Percentiles rank a stretch among this genome's conserved stretches.
Conservation (phyloP, 1,140 invertebrate genomes). For the Rhizoglyphus robini region DNA sequence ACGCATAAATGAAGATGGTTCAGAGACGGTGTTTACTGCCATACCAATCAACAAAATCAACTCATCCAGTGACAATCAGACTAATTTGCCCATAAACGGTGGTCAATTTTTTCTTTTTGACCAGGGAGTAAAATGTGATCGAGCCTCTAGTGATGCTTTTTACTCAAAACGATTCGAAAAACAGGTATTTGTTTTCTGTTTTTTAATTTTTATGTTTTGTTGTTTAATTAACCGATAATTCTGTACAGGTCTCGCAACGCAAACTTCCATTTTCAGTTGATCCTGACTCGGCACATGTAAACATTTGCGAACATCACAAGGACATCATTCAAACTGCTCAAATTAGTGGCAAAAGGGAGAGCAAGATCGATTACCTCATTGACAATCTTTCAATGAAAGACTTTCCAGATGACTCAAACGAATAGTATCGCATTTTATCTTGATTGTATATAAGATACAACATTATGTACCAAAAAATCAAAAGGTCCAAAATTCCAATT, state of each 20-base stretch:
- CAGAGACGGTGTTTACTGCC: too few species aligned
- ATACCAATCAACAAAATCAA: too few species aligned
- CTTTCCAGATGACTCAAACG: constrained; percentile 7
- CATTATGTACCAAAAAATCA: too few species aligned
- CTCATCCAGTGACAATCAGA: background rate
- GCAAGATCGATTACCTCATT: constrained; percentile 78
- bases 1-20: too few species aligned
- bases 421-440: too few species aligned
- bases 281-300: constrained; percentile 70
- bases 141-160: constrained; percentile 81
- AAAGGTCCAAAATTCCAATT: too few species aligned
- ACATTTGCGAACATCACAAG: constrained; percentile 94
- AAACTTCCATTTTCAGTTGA: constrained; percentile 77
- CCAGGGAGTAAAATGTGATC: constrained; percentile 65
- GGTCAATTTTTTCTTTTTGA: constrained; percentile 77
- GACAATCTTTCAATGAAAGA: constrained; percentile 52
- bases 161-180: constrained; percentile 94
- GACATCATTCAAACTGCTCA: constrained; percentile 76
- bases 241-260: constrained; percentile 54
- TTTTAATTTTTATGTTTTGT: background rate
- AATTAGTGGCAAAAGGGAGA: constrained; percentile 44
- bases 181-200: constrained; percentile 35
- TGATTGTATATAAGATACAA: too few species aligned
- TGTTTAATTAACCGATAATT: background rate
- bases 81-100: background rate